A percentile compares a stretch with the other conserved stretches of the same genome.
phyloP scores from a whole-genome alignment of 2,113 vertebrate genomes.

The Cariama cristata region DNA sequence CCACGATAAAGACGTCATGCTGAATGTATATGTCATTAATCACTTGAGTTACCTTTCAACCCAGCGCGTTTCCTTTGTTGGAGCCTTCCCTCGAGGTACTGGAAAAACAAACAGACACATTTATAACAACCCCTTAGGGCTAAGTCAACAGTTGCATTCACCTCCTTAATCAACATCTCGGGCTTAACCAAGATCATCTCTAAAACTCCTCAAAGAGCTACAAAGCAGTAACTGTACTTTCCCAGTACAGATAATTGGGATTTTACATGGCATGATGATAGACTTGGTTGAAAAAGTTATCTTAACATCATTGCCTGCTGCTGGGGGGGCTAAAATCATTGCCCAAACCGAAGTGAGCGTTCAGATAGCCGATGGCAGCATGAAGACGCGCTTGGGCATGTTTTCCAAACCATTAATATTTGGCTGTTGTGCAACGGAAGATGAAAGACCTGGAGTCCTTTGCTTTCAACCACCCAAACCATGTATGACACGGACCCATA shows the following conservation, averaged over 20 bases:
- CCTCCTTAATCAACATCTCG: conserved; percentile 38
- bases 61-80: conserved; percentile 33
- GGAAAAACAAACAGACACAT: conserved; percentile 57
- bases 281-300: background rate
- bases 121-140: conserved; percentile 49
- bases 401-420: background rate
- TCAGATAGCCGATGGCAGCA: background rate
- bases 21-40: conserved; percentile 69
- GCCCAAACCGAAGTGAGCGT: background rate
- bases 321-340: background rate
- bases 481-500: fast-evolving
- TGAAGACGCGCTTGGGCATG: background rate
- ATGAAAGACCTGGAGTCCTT: background rate
- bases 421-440: background rate
- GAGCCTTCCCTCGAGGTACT: conserved; percentile 28
- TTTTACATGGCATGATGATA: background rate
- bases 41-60: conserved; percentile 70
- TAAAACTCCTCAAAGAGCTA: background rate
- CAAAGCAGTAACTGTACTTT: background rate
- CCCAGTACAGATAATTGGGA: background rate
- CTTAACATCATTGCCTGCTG: background rate
- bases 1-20: conserved; percentile 17
- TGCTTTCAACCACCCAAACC: background rate
- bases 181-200: conserved; percentile 29
- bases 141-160: conserved; percentile 60